A percentile compares a stretch with the other conserved stretches of the same genome.
phyloP scores from a whole-genome alignment of 2,113 vertebrate genomes.

The Neolamprologus kungweensis region DNA sequence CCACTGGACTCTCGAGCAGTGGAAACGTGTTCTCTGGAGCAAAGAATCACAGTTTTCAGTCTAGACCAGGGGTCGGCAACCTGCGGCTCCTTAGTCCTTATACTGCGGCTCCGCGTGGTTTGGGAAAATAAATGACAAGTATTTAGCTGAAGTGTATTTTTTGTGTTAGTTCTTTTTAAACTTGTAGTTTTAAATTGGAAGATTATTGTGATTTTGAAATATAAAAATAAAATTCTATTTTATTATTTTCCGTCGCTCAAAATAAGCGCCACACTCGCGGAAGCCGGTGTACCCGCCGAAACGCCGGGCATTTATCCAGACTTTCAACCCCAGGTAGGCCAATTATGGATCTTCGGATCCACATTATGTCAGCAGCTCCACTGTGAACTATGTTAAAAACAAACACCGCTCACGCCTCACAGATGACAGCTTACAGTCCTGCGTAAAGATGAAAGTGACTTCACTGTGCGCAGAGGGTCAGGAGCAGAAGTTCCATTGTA shows the following conservation, averaged over 20 bases:
- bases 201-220: not conserved
- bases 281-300: rapidly evolving
- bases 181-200: not conserved
- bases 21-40: not conserved
- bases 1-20: not conserved
- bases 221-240: not conserved
- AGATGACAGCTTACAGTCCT: no score
- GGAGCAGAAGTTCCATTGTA: no score
- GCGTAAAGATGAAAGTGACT: rapidly evolving
- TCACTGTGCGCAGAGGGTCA: no score
- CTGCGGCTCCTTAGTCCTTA: not conserved
- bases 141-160: not conserved
- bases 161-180: not conserved
- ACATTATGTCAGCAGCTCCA: not conserved
- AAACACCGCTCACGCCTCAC: not conserved
- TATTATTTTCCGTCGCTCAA: not conserved
- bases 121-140: not conserved
- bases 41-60: not conserved
- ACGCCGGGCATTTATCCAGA: not conserved
- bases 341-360: not conserved
- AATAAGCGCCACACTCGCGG: not conserved
- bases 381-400: not conserved
- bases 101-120: not conserved
- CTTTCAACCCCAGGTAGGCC: not conserved
- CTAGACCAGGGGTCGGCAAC: not conserved